phyloP scores from a whole-genome alignment of 2,113 vertebrate genomes.

The Oryzias celebensis region DNA sequence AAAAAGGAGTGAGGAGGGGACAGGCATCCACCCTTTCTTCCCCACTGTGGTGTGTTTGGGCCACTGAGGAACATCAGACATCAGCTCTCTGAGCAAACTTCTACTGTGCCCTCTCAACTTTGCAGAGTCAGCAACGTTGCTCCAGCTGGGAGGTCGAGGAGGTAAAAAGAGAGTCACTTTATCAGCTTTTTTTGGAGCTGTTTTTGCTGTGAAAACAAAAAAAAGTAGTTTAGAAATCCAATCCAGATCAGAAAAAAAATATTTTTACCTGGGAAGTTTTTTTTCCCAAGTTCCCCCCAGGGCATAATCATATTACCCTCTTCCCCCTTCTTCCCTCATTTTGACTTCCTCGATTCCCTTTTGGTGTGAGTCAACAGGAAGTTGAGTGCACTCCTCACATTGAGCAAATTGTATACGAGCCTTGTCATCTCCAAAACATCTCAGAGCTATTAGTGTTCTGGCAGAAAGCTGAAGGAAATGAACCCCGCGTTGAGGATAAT shows the following conservation, averaged over 20 bases:
- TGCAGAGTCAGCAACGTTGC: not conserved
- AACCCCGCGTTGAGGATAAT: slow-evolving; percentile 17
- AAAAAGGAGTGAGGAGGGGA: slow-evolving; percentile 33
- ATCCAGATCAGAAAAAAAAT: not conserved
- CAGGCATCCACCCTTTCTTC: slow-evolving; percentile 25
- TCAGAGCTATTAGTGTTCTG: slow-evolving; percentile 45
- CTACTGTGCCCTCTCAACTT: slow-evolving; percentile 24
- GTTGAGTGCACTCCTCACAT: slow-evolving; percentile 49
- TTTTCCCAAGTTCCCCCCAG: slow-evolving; percentile 1
- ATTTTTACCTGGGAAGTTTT: slow-evolving; percentile 10
- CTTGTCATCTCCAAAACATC: slow-evolving; percentile 50
- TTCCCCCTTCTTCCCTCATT: not conserved
- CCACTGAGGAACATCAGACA: slow-evolving; percentile 24
- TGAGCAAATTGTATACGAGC: slow-evolving; percentile 41
- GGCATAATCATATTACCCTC: slow-evolving; percentile 3
- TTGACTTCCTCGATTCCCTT: slow-evolving; percentile 44
- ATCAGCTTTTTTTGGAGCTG: not conserved
- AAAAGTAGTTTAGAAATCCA: not conserved
- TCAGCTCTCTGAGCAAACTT: slow-evolving; percentile 10
- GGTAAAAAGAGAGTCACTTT: not conserved
- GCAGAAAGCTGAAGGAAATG: slow-evolving; percentile 51
- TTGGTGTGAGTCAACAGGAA: slow-evolving; percentile 75
- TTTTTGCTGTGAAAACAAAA: not conserved
- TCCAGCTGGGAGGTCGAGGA: not conserved
- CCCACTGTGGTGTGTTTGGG: slow-evolving; percentile 44